A percentile compares a stretch with the other conserved stretches of the same genome.
Conservation (phyloP, 1,140 invertebrate genomes). For the Drosophila leontia region DNA sequence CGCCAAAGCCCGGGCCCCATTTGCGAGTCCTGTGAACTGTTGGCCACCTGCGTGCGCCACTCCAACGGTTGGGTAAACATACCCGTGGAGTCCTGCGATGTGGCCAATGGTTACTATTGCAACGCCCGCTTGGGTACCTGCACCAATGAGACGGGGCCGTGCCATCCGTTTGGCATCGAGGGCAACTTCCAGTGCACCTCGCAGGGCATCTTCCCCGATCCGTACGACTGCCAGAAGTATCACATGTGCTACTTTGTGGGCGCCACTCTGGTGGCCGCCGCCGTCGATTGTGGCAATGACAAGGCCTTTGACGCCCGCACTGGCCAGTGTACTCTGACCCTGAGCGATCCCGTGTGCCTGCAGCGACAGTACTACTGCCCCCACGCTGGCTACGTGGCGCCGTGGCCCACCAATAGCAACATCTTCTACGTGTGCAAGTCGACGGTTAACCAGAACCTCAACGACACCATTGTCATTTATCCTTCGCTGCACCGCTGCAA, state of each 20-base stretch:
- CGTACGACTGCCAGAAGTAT: conserved; percentile 84
- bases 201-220: conserved; percentile 84
- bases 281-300: conserved; percentile 76
- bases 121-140: conserved; percentile 70
- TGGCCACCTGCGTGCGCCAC: conserved; percentile 77
- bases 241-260: conserved; percentile 84
- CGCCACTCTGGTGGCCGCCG: conserved; percentile 68
- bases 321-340: conserved; percentile 73
- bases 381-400: conserved; percentile 67
- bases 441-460: conserved; percentile 74
- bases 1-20: conserved; percentile 74
- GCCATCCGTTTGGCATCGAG: conserved; percentile 78
- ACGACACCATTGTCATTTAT: conserved; percentile 73
- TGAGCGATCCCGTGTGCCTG: conserved; percentile 61
- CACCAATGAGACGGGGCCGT: conserved; percentile 77
- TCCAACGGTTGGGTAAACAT: conserved; percentile 82
- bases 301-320: conserved; percentile 74
- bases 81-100: conserved; percentile 80
- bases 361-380: conserved; percentile 71
- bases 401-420: conserved; percentile 78
- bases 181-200: conserved; percentile 82
- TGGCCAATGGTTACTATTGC: conserved; percentile 77
- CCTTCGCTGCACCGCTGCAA: conserved; percentile 81
- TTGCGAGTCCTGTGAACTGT: conserved; percentile 80
- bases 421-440: conserved; percentile 85